phyloP scores from a whole-genome alignment of 2,113 vertebrate species.

The Alligator mississippiensis region DNA sequence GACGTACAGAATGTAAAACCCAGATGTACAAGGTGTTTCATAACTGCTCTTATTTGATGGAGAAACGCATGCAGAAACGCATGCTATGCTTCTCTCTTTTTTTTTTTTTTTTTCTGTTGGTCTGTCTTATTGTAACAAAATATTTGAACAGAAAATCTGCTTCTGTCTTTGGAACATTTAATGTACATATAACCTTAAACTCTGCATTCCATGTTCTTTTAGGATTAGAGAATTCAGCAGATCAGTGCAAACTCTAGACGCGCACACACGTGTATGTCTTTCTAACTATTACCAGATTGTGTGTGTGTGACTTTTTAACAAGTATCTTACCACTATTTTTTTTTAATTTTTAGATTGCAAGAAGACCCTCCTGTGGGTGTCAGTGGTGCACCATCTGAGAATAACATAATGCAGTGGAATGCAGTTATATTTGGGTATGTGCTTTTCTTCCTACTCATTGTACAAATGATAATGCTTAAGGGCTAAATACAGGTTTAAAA shows the following conservation, averaged over 20 bases:
- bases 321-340: background rate
- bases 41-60: background rate
- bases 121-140: background rate
- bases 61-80: background rate
- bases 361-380: slow-evolving; percentile 99
- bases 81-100: fast-evolving
- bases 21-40: background rate
- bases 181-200: background rate
- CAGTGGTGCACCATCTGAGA: slow-evolving; percentile 97
- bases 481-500: background rate
- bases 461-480: background rate
- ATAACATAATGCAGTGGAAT: slow-evolving; percentile 99
- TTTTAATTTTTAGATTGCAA: slow-evolving; percentile 88
- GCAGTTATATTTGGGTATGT: slow-evolving; percentile 99
- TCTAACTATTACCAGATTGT: background rate
- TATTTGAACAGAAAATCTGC: background rate
- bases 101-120: background rate
- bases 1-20: background rate
- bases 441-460: background rate
- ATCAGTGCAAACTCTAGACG: background rate
- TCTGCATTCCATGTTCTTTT: background rate
- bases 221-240: background rate
- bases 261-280: background rate
- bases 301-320: background rate
- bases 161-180: background rate